A percentile compares a stretch with the other conserved stretches of the same genome.
phyloP scores from a whole-genome alignment of 2,888 invertebrate species.

The Dorcus parallelipipedus region DNA sequence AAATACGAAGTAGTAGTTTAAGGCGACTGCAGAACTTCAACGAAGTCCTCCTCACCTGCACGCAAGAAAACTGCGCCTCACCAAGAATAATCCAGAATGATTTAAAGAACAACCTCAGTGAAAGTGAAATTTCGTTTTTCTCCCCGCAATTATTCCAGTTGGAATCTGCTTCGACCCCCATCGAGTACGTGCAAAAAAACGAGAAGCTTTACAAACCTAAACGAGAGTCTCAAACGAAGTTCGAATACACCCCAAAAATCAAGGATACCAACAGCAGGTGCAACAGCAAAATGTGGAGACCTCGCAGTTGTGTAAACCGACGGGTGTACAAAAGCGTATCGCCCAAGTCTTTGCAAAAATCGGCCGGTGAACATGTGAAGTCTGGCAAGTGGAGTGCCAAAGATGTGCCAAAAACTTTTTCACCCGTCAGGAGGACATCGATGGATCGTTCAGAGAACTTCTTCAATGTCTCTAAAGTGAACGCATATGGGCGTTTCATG shows the following conservation, averaged over 20 bases:
- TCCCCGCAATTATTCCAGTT: constrained; percentile 27
- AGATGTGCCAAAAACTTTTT: constrained; percentile 10
- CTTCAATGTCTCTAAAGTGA: constrained; percentile 10
- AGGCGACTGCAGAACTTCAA: constrained; percentile 17
- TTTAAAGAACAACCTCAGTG: constrained; percentile 24
- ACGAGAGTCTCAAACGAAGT: no score
- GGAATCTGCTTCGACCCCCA: constrained; percentile 37
- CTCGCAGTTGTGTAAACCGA: constrained; percentile 5
- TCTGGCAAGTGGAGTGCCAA: neutral
- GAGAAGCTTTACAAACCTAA: neutral
- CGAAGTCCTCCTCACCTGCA: constrained; percentile 14
- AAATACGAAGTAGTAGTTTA: constrained; percentile 4
- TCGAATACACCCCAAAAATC: neutral
- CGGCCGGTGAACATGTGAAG: neutral
- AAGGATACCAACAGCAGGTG: constrained; percentile 1
- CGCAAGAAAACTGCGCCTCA: neutral
- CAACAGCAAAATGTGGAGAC: neutral
- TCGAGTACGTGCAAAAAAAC: constrained; percentile 19
- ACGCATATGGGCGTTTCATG: constrained; percentile 22
- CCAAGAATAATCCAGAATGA: constrained; percentile 2
- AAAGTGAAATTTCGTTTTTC: constrained; percentile 36
- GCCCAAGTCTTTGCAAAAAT: constrained; percentile 8
- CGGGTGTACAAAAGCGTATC: constrained; percentile 9
- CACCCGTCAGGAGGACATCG: neutral
- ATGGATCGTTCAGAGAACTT: constrained; percentile 8